Conservation (phyloP, 2,113 vertebrate species). For the Amblyopsis rosae region DNA sequence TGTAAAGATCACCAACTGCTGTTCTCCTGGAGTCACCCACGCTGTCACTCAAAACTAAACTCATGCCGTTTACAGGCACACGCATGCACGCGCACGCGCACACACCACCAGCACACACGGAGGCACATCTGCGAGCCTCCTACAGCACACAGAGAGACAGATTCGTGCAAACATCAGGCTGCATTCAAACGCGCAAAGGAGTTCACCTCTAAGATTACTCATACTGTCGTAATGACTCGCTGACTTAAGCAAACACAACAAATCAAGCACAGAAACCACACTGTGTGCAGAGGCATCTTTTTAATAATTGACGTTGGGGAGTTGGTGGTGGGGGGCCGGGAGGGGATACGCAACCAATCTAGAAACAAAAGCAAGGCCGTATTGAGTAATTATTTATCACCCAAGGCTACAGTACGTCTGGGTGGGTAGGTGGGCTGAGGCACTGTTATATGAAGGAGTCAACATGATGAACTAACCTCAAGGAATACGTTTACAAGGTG, state of each 20-base stretch:
- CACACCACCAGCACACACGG: background rate
- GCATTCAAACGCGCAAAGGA: background rate
- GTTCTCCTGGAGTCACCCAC: background rate
- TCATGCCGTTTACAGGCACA: background rate
- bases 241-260: constrained; percentile 3
- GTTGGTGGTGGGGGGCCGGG: constrained; percentile 53
- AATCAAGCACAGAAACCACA: constrained; percentile 36
- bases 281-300: constrained; percentile 34
- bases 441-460: constrained; percentile 33
- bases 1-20: background rate
- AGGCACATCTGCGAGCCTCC: background rate
- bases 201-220: background rate
- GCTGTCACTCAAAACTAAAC: background rate
- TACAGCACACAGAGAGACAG: constrained; percentile 9
- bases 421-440: background rate
- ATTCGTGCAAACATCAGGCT: constrained; percentile 1
- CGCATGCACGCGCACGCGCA: background rate
- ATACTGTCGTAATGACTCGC: background rate
- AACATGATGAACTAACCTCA: constrained; percentile 32
- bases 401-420: constrained; percentile 23
- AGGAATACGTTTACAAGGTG: constrained; percentile 37
- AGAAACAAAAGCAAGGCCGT: constrained; percentile 52
- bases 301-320: constrained; percentile 73
- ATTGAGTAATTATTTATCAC: constrained; percentile 75
- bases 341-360: constrained; percentile 61